phyloP scores from a whole-genome alignment of 2,888 invertebrate species.

The Drosophila borborema region DNA sequence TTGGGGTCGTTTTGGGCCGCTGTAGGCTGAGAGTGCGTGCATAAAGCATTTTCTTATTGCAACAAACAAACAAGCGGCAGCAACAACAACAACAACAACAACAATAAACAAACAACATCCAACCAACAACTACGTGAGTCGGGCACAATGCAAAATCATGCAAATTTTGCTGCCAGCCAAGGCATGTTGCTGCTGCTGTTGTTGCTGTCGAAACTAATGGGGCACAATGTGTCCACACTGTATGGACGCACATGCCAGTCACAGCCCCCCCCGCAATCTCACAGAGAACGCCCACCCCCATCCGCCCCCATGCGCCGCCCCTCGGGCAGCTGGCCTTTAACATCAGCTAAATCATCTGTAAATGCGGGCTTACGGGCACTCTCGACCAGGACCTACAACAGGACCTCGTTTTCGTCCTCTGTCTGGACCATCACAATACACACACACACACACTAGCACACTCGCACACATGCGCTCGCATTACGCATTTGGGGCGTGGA shows the following conservation, averaged over 20 bases:
- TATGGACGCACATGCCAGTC: conserved; percentile 27
- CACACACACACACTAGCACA: background rate
- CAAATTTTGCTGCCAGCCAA: conserved; percentile 62
- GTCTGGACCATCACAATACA: conserved; percentile 51
- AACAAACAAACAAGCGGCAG: conserved; percentile 30
- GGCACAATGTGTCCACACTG: conserved; percentile 78
- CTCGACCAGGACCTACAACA: conserved; percentile 33
- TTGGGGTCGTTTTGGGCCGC: conserved; percentile 10
- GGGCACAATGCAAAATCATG: conserved; percentile 52
- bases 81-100: conserved; percentile 32
- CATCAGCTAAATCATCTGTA: conserved; percentile 84
- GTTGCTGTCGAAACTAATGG: conserved; percentile 75
- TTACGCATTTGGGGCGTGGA: conserved; percentile 30
- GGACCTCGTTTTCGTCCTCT: conserved; percentile 29
- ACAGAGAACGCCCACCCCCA: too few relatives aligned
- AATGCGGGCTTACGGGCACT: conserved; percentile 72
- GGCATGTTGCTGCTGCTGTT: conserved; percentile 38
- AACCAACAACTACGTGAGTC: conserved; percentile 12
- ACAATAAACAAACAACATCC: conserved; percentile 10
- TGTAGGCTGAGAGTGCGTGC: conserved; percentile 66
- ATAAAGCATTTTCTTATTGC: conserved; percentile 77
- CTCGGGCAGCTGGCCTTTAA: conserved; percentile 70
- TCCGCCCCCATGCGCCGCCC: background rate
- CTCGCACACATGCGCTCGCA: background rate
- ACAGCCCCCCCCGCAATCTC: background rate